Percentiles rank a stretch among this genome's conserved stretches.
Evolutionary conservation across 2,797 vertebrate species (phyloP).

Genomic region (Serranus cabrilla): DNA sequence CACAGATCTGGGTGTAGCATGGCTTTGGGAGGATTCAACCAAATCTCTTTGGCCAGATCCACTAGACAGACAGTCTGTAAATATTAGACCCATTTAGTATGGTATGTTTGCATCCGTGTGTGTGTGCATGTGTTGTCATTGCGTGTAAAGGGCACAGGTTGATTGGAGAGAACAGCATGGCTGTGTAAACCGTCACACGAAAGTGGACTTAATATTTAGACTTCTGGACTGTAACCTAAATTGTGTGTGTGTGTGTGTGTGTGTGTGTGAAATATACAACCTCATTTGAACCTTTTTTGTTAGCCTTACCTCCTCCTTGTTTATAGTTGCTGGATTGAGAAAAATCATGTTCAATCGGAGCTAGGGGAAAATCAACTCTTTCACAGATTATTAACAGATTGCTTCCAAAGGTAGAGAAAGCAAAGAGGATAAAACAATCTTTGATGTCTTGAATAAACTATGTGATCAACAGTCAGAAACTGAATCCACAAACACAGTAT

Average conservation of each 20-base stretch:
- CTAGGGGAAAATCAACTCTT: constrained; percentile 16
- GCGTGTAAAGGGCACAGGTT: background rate
- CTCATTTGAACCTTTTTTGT: constrained; percentile 1
- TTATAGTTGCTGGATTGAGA: constrained; percentile 33
- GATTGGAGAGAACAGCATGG: background rate
- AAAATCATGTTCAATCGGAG: constrained; percentile 33
- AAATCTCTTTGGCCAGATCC: constrained; percentile 56
- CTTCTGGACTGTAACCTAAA: constrained; percentile 12
- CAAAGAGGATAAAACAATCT: background rate
- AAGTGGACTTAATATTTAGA: constrained; percentile 14
- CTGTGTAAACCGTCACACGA: background rate
- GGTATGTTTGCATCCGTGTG: constrained; percentile 33
- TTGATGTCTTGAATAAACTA: constrained; percentile 26
- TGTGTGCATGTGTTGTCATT: constrained; percentile 8
- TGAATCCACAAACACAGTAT: constrained; percentile 39
- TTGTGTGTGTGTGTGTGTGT: background rate
- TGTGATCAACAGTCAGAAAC: constrained; percentile 25
- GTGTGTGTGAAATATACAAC: constrained; percentile 4
- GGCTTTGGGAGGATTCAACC: constrained; percentile 64
- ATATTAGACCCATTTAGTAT: constrained; percentile 59
- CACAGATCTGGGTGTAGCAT: constrained; percentile 60
- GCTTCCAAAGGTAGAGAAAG: background rate
- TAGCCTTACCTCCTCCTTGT: constrained; percentile 45
- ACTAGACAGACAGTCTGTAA: constrained; percentile 57
- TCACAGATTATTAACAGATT: constrained; percentile 5